A percentile compares a stretch with the other conserved stretches of the same genome.
These are phyloP conservation scores for Acridotheres tristis DNA, from an alignment of 2,797 vertebrate species.

Conservation along the genomic window DNA sequence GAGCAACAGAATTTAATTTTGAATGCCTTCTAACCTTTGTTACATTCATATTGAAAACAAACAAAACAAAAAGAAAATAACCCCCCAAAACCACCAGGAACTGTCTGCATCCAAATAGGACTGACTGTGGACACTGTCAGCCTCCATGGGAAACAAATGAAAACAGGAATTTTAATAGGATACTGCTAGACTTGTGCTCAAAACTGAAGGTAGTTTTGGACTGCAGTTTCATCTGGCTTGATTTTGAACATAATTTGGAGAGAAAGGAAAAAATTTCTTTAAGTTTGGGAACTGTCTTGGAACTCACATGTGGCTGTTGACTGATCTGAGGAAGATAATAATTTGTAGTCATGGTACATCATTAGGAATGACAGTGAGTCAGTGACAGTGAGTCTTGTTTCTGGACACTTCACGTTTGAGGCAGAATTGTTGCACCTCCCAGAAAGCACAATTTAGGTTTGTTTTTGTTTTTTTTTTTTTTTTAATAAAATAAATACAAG, in stretches of 20 bases:
- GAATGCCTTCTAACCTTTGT: not conserved
- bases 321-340: not conserved
- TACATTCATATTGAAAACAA: not conserved
- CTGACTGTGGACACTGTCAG: accelerated
- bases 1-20: not conserved
- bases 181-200: not conserved
- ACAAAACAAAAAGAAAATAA: not conserved
- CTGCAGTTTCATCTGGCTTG: not conserved
- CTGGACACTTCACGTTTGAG: not conserved
- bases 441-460: not conserved
- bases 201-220: not conserved
- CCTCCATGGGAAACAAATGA: not conserved
- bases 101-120: not conserved
- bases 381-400: not conserved
- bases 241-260: not conserved
- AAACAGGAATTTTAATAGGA: not conserved
- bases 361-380: not conserved
- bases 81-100: accelerated
- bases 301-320: not conserved
- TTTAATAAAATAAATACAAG: not conserved
- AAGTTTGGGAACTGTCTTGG: not conserved
- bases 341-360: not conserved
- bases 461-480: not conserved
- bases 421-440: not conserved
- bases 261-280: not conserved